A percentile compares a stretch with the other conserved stretches of the same genome.
These are phyloP conservation scores for Neolamprologus kungweensis DNA, from an alignment of 2,113 vertebrate species.

Conservation along the genomic window DNA sequence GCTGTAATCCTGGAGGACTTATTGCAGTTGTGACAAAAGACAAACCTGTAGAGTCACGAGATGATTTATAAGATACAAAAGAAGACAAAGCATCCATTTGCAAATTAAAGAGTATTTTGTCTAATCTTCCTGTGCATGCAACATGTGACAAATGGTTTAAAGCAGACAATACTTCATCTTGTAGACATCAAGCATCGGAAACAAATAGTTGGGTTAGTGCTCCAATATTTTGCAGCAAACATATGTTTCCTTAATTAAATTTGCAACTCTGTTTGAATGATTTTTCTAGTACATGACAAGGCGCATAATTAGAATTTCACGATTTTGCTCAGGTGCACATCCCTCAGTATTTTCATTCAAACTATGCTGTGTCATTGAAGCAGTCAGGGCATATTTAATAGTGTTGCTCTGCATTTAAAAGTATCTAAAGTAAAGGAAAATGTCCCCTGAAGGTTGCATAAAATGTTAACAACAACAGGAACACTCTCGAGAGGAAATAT, in stretches of 20 bases:
- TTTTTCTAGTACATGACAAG: background rate
- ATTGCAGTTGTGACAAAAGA: background rate
- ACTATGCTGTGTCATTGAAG: background rate
- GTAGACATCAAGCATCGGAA: background rate
- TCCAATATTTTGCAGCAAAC: background rate
- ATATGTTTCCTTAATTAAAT: background rate
- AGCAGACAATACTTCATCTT: background rate
- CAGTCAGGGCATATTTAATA: constrained; percentile 4
- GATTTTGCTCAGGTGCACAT: background rate
- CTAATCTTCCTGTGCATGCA: background rate
- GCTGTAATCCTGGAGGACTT: background rate
- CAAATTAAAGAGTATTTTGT: background rate
- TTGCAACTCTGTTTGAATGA: background rate
- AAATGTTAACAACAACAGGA: constrained; percentile 35
- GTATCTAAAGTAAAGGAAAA: background rate
- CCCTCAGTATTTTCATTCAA: background rate
- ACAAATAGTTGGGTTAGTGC: background rate
- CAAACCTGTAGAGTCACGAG: background rate
- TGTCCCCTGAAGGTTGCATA: constrained; percentile 21
- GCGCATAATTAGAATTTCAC: background rate
- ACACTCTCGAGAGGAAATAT: background rate
- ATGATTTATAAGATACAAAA: background rate
- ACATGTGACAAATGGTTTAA: background rate
- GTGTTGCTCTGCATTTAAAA: constrained; percentile 6
- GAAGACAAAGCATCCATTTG: background rate